phyloP scores from a whole-genome alignment of 2,113 vertebrate genomes.

The pig (Sus scrofa) region DNA sequence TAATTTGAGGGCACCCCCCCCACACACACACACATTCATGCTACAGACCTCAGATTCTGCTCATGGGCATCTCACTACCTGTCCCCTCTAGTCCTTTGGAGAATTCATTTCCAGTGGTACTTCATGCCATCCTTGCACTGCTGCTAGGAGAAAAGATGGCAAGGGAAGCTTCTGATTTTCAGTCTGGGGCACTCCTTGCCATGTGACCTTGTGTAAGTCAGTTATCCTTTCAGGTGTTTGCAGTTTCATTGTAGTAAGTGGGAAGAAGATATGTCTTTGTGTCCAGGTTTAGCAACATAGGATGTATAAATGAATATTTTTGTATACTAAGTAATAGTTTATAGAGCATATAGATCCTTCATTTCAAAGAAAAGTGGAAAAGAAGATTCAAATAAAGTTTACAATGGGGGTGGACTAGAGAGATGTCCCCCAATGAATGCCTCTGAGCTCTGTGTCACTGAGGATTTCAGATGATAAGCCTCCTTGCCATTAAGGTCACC shows the following conservation, averaged over 20 bases:
- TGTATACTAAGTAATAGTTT: conserved; percentile 22
- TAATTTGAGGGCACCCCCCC: background rate
- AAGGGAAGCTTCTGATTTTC: conserved; percentile 34
- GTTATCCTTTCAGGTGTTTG: conserved; percentile 10
- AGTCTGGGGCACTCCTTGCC: background rate
- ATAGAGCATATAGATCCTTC: background rate
- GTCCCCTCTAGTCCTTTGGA: background rate
- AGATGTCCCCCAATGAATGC: background rate
- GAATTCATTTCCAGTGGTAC: background rate
- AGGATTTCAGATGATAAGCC: conserved; percentile 40
- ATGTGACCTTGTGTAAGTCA: background rate
- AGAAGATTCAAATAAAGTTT: conserved; percentile 49
- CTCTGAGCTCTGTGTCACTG: background rate
- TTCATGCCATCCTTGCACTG: background rate
- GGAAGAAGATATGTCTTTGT: conserved; percentile 31
- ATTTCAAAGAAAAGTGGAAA: conserved; percentile 55
- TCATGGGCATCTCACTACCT: background rate
- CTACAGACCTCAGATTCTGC: background rate
- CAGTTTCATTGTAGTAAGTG: background rate
- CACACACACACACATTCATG: background rate
- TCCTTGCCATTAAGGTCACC: conserved; percentile 49
- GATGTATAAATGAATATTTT: conserved; percentile 56
- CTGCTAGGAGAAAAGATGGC: background rate
- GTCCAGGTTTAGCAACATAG: conserved; percentile 56
- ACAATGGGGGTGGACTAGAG: background rate